Evolutionary conservation across 2,797 vertebrate genomes (phyloP).

Genomic region (Columba guinea): DNA sequence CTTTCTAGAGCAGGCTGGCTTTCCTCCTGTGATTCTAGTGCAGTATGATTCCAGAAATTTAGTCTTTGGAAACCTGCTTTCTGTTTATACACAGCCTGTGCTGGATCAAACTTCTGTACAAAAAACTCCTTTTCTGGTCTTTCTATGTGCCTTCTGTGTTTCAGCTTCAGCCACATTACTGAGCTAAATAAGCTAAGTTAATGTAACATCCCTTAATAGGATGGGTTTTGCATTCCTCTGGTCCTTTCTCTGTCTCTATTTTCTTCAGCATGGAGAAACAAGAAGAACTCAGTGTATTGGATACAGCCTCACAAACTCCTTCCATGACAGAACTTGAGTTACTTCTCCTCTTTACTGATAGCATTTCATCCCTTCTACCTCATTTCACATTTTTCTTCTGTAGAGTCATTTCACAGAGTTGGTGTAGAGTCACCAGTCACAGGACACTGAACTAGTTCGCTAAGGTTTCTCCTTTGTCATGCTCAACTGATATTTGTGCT

Average conservation of each 20-base stretch:
- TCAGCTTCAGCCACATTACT: not conserved
- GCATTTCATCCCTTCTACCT: not conserved
- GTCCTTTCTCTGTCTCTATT: not conserved
- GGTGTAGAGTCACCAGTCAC: not conserved
- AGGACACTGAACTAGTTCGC: not conserved
- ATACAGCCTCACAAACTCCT: not conserved
- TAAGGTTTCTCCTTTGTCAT: not conserved
- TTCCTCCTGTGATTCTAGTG: not conserved
- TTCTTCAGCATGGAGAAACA: not conserved
- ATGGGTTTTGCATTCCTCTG: not conserved
- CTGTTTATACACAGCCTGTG: not conserved
- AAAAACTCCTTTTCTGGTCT: not conserved
- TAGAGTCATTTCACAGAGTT: not conserved
- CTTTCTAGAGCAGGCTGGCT: not conserved
- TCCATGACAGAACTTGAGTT: not conserved
- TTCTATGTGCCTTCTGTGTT: not conserved
- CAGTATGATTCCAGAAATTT: not conserved
- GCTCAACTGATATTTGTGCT: not conserved
- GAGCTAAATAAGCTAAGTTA: not conserved
- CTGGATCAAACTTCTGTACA: not conserved
- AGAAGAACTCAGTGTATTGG: not conserved
- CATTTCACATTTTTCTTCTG: not conserved
- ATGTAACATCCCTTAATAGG: not conserved
- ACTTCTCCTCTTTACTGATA: not conserved
- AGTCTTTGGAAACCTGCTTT: not conserved